These are phyloP conservation scores for Coptodon rendalli DNA, from an alignment of 2,113 vertebrate species.

Conservation along the genomic window DNA sequence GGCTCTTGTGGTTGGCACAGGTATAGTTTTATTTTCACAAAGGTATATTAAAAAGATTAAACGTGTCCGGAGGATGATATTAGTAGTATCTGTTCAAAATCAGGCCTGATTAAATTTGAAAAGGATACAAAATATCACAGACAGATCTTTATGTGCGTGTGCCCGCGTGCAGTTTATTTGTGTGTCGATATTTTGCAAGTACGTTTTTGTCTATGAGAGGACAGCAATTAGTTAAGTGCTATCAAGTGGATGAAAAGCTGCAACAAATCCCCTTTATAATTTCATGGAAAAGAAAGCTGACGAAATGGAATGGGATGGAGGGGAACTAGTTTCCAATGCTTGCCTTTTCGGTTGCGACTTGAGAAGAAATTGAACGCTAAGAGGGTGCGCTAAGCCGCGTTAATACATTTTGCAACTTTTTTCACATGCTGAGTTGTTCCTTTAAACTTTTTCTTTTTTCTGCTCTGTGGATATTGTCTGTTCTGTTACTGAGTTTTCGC, in stretches of 20 bases:
- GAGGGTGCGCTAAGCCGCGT: slow-evolving; percentile 11
- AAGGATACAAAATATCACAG: slow-evolving; percentile 4
- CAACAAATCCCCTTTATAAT: slow-evolving; percentile 65
- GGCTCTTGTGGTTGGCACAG: slow-evolving; percentile 58
- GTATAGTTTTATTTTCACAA: slow-evolving; percentile 55
- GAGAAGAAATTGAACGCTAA: slow-evolving; percentile 46
- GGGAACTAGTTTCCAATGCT: slow-evolving; percentile 51
- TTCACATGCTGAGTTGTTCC: background rate
- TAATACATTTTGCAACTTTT: background rate
- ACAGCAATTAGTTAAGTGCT: slow-evolving; percentile 73
- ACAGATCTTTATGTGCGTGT: background rate
- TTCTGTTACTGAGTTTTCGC: background rate
- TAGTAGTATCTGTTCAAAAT: slow-evolving; percentile 29
- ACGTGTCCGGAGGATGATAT: slow-evolving; percentile 41
- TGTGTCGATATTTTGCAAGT: slow-evolving; percentile 37
- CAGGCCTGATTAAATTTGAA: slow-evolving; percentile 11
- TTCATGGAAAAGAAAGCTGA: slow-evolving; percentile 68
- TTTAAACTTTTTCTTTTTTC: background rate
- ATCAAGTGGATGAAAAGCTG: slow-evolving; percentile 75
- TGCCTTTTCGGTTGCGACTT: slow-evolving; percentile 51
- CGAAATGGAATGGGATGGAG: slow-evolving; percentile 58
- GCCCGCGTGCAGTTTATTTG: slow-evolving; percentile 9
- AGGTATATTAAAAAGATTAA: slow-evolving; percentile 50
- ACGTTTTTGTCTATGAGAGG: slow-evolving; percentile 46
- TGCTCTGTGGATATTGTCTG: background rate